Percentiles rank a stretch among this genome's conserved stretches.
Evolutionary conservation across 2,888 invertebrate species (phyloP).

Genomic region (Eupithecia inturbata): DNA sequence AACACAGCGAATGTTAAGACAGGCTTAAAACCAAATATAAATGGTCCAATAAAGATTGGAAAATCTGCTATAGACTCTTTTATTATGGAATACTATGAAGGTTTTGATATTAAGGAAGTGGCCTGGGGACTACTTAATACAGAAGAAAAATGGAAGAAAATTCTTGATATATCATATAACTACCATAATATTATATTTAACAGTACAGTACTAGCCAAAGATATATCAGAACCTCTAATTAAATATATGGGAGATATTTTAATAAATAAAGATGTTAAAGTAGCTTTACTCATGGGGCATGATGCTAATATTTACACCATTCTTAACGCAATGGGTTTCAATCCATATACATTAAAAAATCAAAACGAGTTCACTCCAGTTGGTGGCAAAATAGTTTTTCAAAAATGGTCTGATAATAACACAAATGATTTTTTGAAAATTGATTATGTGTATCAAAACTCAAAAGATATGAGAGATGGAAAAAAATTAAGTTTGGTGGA

Average conservation of each 20-base stretch:
- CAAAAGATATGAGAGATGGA: conserved; percentile 63
- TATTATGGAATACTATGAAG: conserved; percentile 74
- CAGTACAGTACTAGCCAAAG: conserved; percentile 64
- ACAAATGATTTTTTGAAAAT: conserved; percentile 60
- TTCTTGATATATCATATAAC: conserved; percentile 59
- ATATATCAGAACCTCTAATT: conserved; percentile 65
- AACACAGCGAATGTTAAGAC: conserved; percentile 56
- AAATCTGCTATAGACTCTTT: conserved; percentile 73
- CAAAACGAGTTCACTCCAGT: conserved; percentile 66
- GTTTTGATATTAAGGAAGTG: conserved; percentile 60
- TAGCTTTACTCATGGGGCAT: conserved; percentile 71
- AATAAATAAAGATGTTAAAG: conserved; percentile 52
- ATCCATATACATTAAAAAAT: conserved; percentile 55
- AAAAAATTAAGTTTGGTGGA: conserved; percentile 53
- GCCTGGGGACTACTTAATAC: conserved; percentile 68
- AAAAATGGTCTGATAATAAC: conserved; percentile 64
- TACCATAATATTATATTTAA: conserved; percentile 74
- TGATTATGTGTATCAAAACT: conserved; percentile 69
- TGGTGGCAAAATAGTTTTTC: conserved; percentile 74
- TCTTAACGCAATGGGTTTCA: conserved; percentile 61
- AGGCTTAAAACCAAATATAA: conserved; percentile 63
- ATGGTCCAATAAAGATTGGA: conserved; percentile 70
- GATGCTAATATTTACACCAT: conserved; percentile 73
- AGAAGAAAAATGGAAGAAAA: conserved; percentile 55
- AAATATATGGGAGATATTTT: conserved; percentile 61